Conservation (phyloP, 2,888 invertebrate species). For the Netelia inedita region DNA sequence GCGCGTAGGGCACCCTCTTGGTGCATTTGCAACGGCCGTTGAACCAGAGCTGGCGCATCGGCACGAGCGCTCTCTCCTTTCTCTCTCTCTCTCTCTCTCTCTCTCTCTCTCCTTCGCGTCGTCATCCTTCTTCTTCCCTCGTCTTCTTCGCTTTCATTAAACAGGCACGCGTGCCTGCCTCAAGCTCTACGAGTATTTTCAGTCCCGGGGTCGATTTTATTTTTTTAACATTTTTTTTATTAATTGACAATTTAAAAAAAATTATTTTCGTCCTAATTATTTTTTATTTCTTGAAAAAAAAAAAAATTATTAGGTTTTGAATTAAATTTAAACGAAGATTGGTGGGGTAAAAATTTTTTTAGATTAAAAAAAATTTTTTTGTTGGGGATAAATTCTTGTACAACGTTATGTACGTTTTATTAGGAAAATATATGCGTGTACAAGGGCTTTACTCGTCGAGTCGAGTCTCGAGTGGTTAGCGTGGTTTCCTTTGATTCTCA, state of each 20-base stretch:
- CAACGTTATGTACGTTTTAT: too few relatives aligned
- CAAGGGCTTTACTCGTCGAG: too few relatives aligned
- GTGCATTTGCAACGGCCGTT: slow-evolving; percentile 53
- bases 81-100: slow-evolving; percentile 6
- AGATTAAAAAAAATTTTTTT: too few relatives aligned
- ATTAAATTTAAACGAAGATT: too few relatives aligned
- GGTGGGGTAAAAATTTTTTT: too few relatives aligned
- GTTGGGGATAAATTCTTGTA: too few relatives aligned
- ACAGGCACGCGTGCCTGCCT: slow-evolving; percentile 35
- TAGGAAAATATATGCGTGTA: too few relatives aligned
- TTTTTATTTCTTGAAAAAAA: not conserved
- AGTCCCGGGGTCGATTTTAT: slow-evolving; percentile 30
- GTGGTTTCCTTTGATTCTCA: slow-evolving; percentile 52
- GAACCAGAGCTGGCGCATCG: slow-evolving; percentile 57
- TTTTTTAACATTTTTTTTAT: not conserved
- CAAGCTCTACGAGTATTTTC: slow-evolving; percentile 38
- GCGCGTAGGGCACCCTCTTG: slow-evolving; percentile 28
- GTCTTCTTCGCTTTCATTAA: slow-evolving; percentile 47
- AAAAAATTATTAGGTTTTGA: too few relatives aligned
- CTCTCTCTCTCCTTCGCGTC: slow-evolving; percentile 7
- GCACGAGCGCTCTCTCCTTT: slow-evolving; percentile 19
- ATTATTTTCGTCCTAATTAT: not conserved
- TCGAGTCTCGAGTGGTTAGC: slow-evolving; percentile 38
- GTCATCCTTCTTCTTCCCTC: slow-evolving; percentile 10
- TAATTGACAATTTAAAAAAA: too few relatives aligned